Percentiles rank a stretch among this genome's conserved stretches.
These are phyloP conservation scores for Centropus unirufus DNA, from an alignment of 2,113 vertebrate species.

Conservation along the genomic window DNA sequence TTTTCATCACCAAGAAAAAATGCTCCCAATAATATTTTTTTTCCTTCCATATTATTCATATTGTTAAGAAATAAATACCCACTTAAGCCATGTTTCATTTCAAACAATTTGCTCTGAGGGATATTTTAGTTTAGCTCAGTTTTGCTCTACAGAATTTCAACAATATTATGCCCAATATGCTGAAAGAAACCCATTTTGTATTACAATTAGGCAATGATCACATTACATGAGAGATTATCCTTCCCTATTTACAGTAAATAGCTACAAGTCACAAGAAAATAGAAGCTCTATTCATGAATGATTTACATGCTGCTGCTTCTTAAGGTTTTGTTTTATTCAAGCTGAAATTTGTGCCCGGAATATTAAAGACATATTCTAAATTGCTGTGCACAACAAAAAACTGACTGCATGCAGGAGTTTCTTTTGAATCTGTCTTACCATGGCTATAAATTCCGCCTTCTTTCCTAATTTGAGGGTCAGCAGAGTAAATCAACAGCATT, in stretches of 20 bases:
- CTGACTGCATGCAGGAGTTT: background rate
- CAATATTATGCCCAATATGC: slow-evolving; percentile 14
- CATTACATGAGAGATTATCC: slow-evolving; percentile 69
- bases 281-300: slow-evolving; percentile 56
- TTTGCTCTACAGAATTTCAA: slow-evolving; percentile 32
- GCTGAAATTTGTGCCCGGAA: slow-evolving; percentile 29
- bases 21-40: background rate
- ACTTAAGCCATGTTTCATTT: slow-evolving; percentile 37
- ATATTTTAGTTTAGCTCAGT: slow-evolving; percentile 19
- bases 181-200: slow-evolving; percentile 15
- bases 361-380: slow-evolving; percentile 40
- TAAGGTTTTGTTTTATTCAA: slow-evolving; percentile 51
- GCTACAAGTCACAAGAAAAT: slow-evolving; percentile 57
- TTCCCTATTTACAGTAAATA: slow-evolving; percentile 62
- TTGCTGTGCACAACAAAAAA: background rate
- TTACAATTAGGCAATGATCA: slow-evolving; percentile 56
- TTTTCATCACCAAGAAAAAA: background rate
- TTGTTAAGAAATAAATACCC: slow-evolving; percentile 26
- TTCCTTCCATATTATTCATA: background rate
- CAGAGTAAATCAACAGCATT: background rate
- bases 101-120: slow-evolving; percentile 54
- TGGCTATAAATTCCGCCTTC: background rate
- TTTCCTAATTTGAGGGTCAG: background rate
- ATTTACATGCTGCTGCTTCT: slow-evolving; percentile 60
- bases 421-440: background rate